Evolutionary conservation across 1,140 invertebrate genomes (phyloP).

Genomic region (Monochamus saltuarius): DNA sequence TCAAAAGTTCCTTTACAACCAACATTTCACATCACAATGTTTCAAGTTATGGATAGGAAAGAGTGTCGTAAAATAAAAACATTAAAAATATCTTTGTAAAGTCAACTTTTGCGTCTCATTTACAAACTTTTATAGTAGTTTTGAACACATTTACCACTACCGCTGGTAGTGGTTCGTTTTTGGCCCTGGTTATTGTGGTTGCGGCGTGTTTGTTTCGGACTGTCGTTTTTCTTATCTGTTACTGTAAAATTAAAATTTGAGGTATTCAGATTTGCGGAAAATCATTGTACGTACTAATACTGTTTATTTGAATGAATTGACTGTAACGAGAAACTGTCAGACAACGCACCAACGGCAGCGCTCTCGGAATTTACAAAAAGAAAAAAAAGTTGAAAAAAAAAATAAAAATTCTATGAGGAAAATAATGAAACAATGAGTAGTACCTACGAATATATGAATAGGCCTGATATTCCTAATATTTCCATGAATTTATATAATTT

Average conservation of each 20-base stretch:
- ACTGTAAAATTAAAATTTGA: slow-evolving; percentile 22
- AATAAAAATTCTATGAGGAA: slow-evolving; percentile 2
- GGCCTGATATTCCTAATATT: too few species aligned
- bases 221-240: slow-evolving; percentile 14
- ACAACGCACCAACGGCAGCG: too few species aligned
- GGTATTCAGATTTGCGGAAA: slow-evolving; percentile 27
- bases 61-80: not conserved
- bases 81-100: slow-evolving; percentile 3
- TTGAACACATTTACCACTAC: slow-evolving; percentile 48
- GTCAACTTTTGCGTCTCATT: slow-evolving; percentile 22
- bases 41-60: slow-evolving; percentile 13
- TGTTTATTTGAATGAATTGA: slow-evolving; percentile 19
- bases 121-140: slow-evolving; percentile 30
- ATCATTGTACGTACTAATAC: slow-evolving; percentile 33
- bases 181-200: slow-evolving; percentile 41
- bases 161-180: slow-evolving; percentile 40
- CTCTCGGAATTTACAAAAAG: too few species aligned
- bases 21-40: slow-evolving; percentile 19
- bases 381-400: not conserved
- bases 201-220: slow-evolving; percentile 16
- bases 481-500: too few species aligned
- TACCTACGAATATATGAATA: too few species aligned
- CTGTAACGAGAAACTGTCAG: not conserved
- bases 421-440: too few species aligned
- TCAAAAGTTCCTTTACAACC: slow-evolving; percentile 24